Evolutionary conservation across 2,888 invertebrate genomes (phyloP).

Genomic region (Trilocha varians): DNA sequence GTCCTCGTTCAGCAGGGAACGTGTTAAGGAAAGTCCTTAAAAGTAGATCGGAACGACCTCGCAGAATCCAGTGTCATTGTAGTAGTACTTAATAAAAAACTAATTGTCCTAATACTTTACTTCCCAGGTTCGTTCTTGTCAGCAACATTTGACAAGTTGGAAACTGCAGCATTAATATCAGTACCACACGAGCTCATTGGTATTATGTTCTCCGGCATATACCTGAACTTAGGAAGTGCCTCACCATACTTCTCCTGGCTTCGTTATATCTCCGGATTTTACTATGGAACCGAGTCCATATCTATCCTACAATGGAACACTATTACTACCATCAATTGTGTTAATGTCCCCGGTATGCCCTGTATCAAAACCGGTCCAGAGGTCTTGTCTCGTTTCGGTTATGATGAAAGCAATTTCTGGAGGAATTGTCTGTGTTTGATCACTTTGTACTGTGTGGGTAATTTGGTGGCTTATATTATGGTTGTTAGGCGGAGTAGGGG

Average conservation of each 20-base stretch:
- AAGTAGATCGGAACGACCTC: too few species aligned
- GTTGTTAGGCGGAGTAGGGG: conserved; percentile 56
- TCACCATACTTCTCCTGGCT: conserved; percentile 69
- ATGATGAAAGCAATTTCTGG: conserved; percentile 50
- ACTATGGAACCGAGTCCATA: conserved; percentile 79
- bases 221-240: conserved; percentile 75
- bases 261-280: conserved; percentile 80
- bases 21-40: too few species aligned
- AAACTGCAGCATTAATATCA: conserved; percentile 78
- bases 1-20: too few species aligned
- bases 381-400: conserved; percentile 74
- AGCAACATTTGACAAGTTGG: conserved; percentile 78
- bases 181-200: conserved; percentile 79
- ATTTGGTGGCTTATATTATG: conserved; percentile 55
- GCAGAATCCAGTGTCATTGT: too few species aligned
- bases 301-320: conserved; percentile 79
- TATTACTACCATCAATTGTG: conserved; percentile 73
- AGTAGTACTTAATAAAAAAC: too few species aligned
- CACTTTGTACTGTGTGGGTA: conserved; percentile 44
- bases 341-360: conserved; percentile 65
- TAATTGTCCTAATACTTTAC: not conserved
- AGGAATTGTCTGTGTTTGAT: conserved; percentile 55
- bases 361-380: conserved; percentile 75
- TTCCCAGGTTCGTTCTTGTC: conserved; percentile 76
- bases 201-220: conserved; percentile 78